These are phyloP conservation scores for Arothron firmamentum DNA, from an alignment of 2,113 vertebrate species.

Conservation along the genomic window DNA sequence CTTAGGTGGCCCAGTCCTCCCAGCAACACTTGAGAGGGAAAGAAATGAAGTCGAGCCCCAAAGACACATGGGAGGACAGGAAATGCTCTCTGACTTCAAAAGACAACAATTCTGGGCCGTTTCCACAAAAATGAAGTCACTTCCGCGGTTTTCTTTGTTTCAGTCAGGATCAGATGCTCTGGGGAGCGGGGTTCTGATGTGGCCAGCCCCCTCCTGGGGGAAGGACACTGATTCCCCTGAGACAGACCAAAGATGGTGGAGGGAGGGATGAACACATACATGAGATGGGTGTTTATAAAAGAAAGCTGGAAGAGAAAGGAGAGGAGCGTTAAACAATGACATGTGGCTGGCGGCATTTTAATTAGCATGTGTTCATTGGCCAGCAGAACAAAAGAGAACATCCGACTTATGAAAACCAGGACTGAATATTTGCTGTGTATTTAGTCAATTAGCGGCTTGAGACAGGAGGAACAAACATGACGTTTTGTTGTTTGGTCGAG, in stretches of 20 bases:
- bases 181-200: slow-evolving; percentile 48
- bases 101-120: slow-evolving; percentile 34
- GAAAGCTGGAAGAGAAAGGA: slow-evolving; percentile 17
- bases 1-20: slow-evolving; percentile 37
- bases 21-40: slow-evolving; percentile 25
- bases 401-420: slow-evolving; percentile 17
- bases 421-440: slow-evolving; percentile 16
- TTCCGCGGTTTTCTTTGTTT: slow-evolving; percentile 16
- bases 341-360: slow-evolving; percentile 48
- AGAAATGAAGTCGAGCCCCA: slow-evolving; percentile 54
- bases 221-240: slow-evolving; percentile 33
- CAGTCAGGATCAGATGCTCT: slow-evolving; percentile 34
- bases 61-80: slow-evolving; percentile 33
- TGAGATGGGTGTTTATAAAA: slow-evolving; percentile 27
- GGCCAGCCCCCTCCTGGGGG: slow-evolving; percentile 43
- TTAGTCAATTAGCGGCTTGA: slow-evolving; percentile 6
- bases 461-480: background rate
- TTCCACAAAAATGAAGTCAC: slow-evolving; percentile 15
- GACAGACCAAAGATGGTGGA: slow-evolving; percentile 31
- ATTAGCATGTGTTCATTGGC: slow-evolving; percentile 52
- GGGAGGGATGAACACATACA: slow-evolving; percentile 13
- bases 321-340: slow-evolving; percentile 31
- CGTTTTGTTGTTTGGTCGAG: too few relatives aligned
- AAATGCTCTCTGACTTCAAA: slow-evolving; percentile 12
- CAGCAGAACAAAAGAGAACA: slow-evolving; percentile 34